phyloP scores from a whole-genome alignment of 2,113 vertebrate genomes.

The western clawed frog (Xenopus tropicalis) region UCB_Xtro_10.0 CM004452.2:5644001-5644500 shows the following conservation, averaged over 20 bases:
- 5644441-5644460: not conserved
- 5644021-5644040: too few relatives aligned
- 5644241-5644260: slow-evolving; percentile 17
- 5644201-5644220: not conserved
- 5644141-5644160: too few relatives aligned
- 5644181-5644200: too few relatives aligned
- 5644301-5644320: slow-evolving; percentile 18
- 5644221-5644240: not conserved
- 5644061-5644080: too few relatives aligned
- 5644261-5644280: slow-evolving; percentile 1
- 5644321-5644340: slow-evolving; percentile 8
- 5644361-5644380: not conserved
- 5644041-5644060: too few relatives aligned
- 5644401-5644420: slow-evolving; percentile 2
- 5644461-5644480: not conserved
- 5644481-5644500: too few relatives aligned
- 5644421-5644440: not conserved
- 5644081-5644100: too few relatives aligned
- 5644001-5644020: too few relatives aligned
- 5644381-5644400: not conserved
- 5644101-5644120: too few relatives aligned
- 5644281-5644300: not conserved
- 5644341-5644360: not conserved
- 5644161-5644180: too few relatives aligned
- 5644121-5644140: too few relatives aligned